A percentile compares a stretch with the other conserved stretches of the same genome.
phyloP scores from a whole-genome alignment of 2,113 vertebrate species.

The Machaerirhynchus nigripectus region DNA sequence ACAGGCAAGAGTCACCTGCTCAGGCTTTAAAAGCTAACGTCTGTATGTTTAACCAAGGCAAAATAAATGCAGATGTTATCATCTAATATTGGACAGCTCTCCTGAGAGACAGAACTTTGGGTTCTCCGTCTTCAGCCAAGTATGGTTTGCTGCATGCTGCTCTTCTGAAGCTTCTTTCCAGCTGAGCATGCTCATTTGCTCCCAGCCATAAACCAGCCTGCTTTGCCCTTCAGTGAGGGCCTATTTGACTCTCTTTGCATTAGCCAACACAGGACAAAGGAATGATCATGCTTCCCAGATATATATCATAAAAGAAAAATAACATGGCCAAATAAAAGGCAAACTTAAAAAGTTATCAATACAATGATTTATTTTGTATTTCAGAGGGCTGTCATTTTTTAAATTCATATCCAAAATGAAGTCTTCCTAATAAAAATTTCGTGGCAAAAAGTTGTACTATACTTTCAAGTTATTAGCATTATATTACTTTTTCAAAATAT shows the following conservation, averaged over 20 bases:
- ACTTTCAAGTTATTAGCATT: background rate
- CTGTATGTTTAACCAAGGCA: background rate
- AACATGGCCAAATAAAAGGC: background rate
- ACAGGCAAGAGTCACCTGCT: fast-evolving
- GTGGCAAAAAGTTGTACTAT: background rate
- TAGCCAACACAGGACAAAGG: background rate
- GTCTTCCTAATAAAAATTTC: background rate
- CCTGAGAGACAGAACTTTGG: background rate
- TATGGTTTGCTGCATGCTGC: background rate
- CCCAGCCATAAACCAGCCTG: background rate
- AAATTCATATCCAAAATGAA: background rate
- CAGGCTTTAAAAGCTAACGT: background rate
- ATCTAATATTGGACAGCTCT: background rate
- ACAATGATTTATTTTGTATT: background rate
- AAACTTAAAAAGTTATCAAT: background rate
- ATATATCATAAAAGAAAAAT: background rate
- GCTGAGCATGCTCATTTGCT: background rate
- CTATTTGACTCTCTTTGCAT: background rate
- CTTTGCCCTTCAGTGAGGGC: background rate
- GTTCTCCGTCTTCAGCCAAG: background rate
- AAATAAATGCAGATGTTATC: background rate
- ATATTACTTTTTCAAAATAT: background rate
- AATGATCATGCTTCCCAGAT: background rate
- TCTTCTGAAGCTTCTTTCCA: background rate
- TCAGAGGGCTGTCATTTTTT: background rate